Base-by-base conservation (phyloP, 2,888 invertebrate species). In the Crossocerus cetratus region DNA sequence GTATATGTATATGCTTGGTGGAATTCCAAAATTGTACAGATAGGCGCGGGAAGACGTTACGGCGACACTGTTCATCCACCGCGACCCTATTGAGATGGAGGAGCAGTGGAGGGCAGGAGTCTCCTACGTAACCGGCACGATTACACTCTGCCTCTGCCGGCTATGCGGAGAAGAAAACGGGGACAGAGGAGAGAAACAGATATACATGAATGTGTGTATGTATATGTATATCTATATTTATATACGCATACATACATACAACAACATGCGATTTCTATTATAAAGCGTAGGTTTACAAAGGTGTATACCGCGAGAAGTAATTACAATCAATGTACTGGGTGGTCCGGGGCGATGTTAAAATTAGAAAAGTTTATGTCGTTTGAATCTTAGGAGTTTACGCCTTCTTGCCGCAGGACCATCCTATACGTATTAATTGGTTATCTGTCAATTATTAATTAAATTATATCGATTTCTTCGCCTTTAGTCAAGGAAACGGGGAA, bases 361-460 rank as follows among this genome's bases (percentile, higher is more conserved):
- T 89, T 88, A 88, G 86, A 85, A 83, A 85, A 86, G 82, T 87
- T 86, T 86, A 87, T 86, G 86, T 86, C 86, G 85, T 87, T 87
- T 84, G 76, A 83, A 85, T 72, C 83, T 84, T 85, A 85, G 83
- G 78, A 84, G 79, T 85, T 86, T 84, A 86, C 86, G 87, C 87
- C 88, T 89, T 88, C 84, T 86, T 84, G 85, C 86, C 84, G 73
- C 76, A 66, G 84, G 84, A 79, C 85, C 86, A 83, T 84, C 86
- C 85, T 85, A 81, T 84, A 86, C 84, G 84, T 85, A 84, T 86
- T 86, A 86, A 87, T 89, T 87, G 86, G 85, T 89, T 89, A 86
- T 87, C 86, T 83, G 89, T 89, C 89, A 89, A 89, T 89, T 89
- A 89, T 86, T 86, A 84, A 86, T 85, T 87, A 86, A 88, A 88